A percentile compares a stretch with the other conserved stretches of the same genome.
These are phyloP conservation scores for Lycaena phlaeas DNA, from an alignment of 2,888 invertebrate species.

Conservation along the genomic window DNA sequence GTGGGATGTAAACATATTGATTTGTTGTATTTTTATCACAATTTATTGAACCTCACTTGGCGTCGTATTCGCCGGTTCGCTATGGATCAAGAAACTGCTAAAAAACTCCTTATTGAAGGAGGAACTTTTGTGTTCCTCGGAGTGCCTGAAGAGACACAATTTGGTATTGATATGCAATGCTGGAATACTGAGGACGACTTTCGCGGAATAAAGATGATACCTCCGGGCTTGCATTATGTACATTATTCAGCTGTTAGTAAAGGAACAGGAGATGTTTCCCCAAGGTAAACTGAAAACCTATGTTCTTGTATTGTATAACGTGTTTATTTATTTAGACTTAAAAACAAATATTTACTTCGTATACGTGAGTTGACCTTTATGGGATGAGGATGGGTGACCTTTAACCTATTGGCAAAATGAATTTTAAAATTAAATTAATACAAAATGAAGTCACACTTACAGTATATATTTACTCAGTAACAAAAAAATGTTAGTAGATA, in stretches of 20 bases:
- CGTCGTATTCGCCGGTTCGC: too few relatives aligned
- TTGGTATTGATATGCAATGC: constrained; percentile 90
- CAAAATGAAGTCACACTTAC: too few relatives aligned
- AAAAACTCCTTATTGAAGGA: constrained; percentile 83
- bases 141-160: constrained; percentile 92
- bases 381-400: too few relatives aligned
- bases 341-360: too few relatives aligned
- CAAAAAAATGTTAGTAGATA: too few relatives aligned
- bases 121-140: constrained; percentile 87
- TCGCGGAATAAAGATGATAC: constrained; percentile 98
- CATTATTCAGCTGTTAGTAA: constrained; percentile 84
- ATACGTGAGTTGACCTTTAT: too few relatives aligned
- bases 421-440: too few relatives aligned
- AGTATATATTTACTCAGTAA: too few relatives aligned
- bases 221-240: constrained; percentile 94
- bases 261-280: constrained; percentile 76
- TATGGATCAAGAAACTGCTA: constrained; percentile 85
- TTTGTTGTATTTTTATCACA: constrained; percentile 32
- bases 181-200: constrained; percentile 95
- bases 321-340: constrained; percentile 12
- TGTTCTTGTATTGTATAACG: constrained; percentile 11
- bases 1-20: constrained; percentile 44
- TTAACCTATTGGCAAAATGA: too few relatives aligned
- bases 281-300: constrained; percentile 68
- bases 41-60: constrained; percentile 33